A percentile compares a stretch with the other conserved stretches of the same genome.
These are phyloP conservation scores for Siniperca scherzeri DNA, from an alignment of 2,797 vertebrate species.

Conservation along the genomic window DNA sequence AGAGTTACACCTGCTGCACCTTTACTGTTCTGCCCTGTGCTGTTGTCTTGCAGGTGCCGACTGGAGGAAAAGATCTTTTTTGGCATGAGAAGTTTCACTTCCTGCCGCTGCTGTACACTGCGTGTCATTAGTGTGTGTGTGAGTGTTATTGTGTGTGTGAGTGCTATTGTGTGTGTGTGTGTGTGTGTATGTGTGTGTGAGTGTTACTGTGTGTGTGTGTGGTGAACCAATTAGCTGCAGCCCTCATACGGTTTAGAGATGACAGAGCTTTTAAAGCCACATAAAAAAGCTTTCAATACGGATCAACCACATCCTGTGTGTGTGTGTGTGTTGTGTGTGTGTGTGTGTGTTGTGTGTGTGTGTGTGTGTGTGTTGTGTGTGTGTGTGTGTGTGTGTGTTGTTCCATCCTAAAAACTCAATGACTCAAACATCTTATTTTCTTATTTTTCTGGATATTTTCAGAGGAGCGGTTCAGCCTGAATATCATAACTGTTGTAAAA, in stretches of 20 bases:
- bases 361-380: slow-evolving; percentile 7
- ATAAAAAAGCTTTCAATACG: slow-evolving; percentile 53
- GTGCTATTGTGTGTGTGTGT: no score
- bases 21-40: neutral
- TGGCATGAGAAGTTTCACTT: slow-evolving; percentile 25
- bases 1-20: no score
- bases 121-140: neutral
- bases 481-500: neutral
- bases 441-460: neutral
- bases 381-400: slow-evolving; percentile 17
- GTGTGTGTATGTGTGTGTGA: no score
- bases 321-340: neutral
- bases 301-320: slow-evolving; percentile 37
- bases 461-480: no score
- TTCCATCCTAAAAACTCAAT: neutral
- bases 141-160: neutral
- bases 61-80: neutral
- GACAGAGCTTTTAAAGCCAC: slow-evolving; percentile 57
- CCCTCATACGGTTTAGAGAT: slow-evolving; percentile 40
- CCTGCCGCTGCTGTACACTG: neutral
- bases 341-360: slow-evolving; percentile 10
- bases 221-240: slow-evolving; percentile 38
- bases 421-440: neutral
- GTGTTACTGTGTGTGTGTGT: slow-evolving; percentile 9
- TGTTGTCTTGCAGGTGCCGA: slow-evolving; percentile 1